Conservation (phyloP, 37 sponge, comb jelly and placozoan genomes). For the Beroe ovata region DNA sequence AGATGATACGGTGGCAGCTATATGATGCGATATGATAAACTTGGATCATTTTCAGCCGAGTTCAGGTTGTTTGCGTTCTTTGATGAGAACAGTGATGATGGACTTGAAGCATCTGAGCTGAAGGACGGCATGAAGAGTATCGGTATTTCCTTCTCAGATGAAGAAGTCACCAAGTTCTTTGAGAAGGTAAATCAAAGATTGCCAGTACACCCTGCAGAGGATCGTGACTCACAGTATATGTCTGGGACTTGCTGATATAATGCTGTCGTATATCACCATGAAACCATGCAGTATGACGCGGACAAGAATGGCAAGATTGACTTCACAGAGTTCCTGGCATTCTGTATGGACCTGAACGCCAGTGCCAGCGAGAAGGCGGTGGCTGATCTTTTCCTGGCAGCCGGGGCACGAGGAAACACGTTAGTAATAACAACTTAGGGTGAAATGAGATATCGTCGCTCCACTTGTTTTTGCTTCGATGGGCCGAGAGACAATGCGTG, state of each 20-base stretch:
- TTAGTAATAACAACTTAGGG: no score
- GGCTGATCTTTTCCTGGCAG: not conserved
- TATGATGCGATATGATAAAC: no score
- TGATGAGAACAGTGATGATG: slow-evolving; percentile 38
- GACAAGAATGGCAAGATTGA: slow-evolving; percentile 28
- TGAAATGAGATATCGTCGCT: no score
- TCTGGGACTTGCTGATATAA: no score
- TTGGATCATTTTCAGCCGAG: not conserved
- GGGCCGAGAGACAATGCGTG: no score
- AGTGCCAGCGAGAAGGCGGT: not conserved
- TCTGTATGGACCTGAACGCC: slow-evolving; percentile 4
- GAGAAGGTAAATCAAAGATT: slow-evolving; percentile 44
- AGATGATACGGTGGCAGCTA: no score
- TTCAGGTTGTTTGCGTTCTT: slow-evolving; percentile 10
- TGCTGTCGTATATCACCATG: no score
- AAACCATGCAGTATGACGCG: slow-evolving; percentile 23
- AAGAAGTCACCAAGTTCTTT: slow-evolving; percentile 31
- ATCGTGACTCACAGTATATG: no score
- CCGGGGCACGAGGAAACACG: not conserved
- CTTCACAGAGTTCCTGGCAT: slow-evolving; percentile 13
- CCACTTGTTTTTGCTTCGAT: no score
- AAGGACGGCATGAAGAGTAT: slow-evolving; percentile 6
- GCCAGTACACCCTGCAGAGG: no score
- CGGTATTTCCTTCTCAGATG: not conserved
- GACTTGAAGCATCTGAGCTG: not conserved